Evolutionary conservation across 2,113 vertebrate species (phyloP).

Genomic region (Corythornis vintsioides): DNA sequence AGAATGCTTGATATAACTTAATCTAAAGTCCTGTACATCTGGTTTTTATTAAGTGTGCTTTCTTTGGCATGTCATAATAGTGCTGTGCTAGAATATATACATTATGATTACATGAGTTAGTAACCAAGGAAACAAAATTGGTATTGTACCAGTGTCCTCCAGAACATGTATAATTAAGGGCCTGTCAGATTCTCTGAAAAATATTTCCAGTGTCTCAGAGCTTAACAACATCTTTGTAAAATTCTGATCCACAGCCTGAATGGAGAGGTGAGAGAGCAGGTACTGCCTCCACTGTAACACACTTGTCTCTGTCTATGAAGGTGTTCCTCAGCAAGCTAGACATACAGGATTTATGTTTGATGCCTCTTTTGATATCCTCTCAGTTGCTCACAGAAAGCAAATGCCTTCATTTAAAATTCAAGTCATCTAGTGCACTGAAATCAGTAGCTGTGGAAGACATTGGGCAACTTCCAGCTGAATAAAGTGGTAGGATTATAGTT

Average conservation of each 20-base stretch:
- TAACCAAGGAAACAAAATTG: constrained; percentile 48
- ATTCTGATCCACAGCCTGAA: not conserved
- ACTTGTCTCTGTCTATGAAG: not conserved
- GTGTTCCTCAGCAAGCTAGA: not conserved
- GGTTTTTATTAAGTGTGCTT: not conserved
- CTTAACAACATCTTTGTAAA: constrained; percentile 6
- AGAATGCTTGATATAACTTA: not conserved
- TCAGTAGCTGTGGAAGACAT: not conserved
- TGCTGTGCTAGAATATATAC: constrained; percentile 14
- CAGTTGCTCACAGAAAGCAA: not conserved
- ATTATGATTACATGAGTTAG: constrained; percentile 30
- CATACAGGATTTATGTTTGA: not conserved
- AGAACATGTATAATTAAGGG: constrained; percentile 48
- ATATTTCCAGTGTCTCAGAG: not conserved
- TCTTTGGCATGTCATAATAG: constrained; percentile 42
- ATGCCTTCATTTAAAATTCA: not conserved
- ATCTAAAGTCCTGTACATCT: not conserved
- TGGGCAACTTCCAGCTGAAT: not conserved
- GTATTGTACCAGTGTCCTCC: not conserved
- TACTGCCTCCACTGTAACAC: not conserved
- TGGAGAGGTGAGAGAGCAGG: not conserved
- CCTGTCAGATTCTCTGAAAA: constrained; percentile 44
- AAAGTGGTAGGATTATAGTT: not conserved
- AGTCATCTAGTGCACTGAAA: not conserved
- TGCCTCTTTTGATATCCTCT: not conserved